Conservation (phyloP, 2,888 invertebrate genomes). For the Heliothis peltigera region DNA sequence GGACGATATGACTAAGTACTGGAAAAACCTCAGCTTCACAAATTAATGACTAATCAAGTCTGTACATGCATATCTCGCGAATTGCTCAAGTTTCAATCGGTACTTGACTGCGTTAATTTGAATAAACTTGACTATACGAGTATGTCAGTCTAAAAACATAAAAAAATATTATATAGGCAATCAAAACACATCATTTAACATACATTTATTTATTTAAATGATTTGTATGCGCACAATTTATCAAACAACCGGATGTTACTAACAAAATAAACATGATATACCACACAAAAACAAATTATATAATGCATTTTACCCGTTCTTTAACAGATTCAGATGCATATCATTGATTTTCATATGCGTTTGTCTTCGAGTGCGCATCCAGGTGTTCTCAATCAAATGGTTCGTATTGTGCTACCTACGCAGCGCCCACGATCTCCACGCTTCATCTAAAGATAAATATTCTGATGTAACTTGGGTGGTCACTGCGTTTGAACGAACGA, state of each 20-base stretch:
- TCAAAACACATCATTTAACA: slow-evolving; percentile 32
- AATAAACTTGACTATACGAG: no score
- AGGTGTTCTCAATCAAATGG: slow-evolving; percentile 69
- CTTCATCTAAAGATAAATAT: slow-evolving; percentile 54
- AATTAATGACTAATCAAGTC: slow-evolving; percentile 4
- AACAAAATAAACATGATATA: slow-evolving; percentile 65
- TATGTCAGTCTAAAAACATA: background rate
- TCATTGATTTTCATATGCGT: slow-evolving; percentile 65
- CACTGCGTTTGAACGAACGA: slow-evolving; percentile 25
- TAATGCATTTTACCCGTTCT: slow-evolving; percentile 62
- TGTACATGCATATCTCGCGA: background rate
- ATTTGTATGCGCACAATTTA: slow-evolving; percentile 51
- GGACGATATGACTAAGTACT: slow-evolving; percentile 58
- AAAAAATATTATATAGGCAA: slow-evolving; percentile 1
- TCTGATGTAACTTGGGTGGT: slow-evolving; percentile 54
- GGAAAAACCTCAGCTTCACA: slow-evolving; percentile 27
- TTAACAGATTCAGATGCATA: slow-evolving; percentile 73
- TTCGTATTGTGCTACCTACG: slow-evolving; percentile 28
- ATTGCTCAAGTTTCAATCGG: background rate
- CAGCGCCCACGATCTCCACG: slow-evolving; percentile 33
- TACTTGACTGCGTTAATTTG: background rate
- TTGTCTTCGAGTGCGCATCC: slow-evolving; percentile 81
- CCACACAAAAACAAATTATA: slow-evolving; percentile 37
- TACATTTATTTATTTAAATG: slow-evolving; percentile 48
- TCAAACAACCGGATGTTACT: slow-evolving; percentile 61